phyloP scores from a whole-genome alignment of 2,888 invertebrate genomes.

The Formica aserva region DNA sequence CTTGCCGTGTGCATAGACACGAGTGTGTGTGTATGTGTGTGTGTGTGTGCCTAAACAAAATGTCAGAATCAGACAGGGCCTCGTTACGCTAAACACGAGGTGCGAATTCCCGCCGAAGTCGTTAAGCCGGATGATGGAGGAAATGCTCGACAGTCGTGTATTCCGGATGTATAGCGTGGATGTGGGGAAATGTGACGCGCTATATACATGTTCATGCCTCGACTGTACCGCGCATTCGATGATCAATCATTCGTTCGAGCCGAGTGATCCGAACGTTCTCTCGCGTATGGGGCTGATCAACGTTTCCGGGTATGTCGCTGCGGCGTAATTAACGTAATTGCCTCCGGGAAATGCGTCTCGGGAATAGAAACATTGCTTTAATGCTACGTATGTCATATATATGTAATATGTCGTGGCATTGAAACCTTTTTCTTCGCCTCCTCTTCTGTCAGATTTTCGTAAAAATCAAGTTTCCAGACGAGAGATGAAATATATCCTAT shows the following conservation, averaged over 20 bases:
- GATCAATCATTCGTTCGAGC: constrained; percentile 50
- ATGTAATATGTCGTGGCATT: too few relatives aligned
- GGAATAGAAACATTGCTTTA: constrained; percentile 21
- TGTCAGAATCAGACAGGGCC: constrained; percentile 48
- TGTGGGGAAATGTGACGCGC: constrained; percentile 46
- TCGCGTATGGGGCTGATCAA: constrained; percentile 24
- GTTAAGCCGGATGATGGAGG: constrained; percentile 25
- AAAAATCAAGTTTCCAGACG: constrained; percentile 34
- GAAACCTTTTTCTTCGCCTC: too few relatives aligned
- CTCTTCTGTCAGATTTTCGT: not conserved
- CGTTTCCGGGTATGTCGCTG: constrained; percentile 44
- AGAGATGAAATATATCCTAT: constrained; percentile 6
- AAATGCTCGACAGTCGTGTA: constrained; percentile 21
- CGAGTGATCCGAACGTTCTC: constrained; percentile 36
- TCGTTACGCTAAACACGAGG: constrained; percentile 48
- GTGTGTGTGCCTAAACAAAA: constrained; percentile 21
- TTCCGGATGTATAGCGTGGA: constrained; percentile 35
- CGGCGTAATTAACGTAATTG: constrained; percentile 41
- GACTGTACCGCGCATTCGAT: constrained; percentile 39
- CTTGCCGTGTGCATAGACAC: constrained; percentile 19
- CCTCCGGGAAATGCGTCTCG: constrained; percentile 23
- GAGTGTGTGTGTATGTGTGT: not conserved
- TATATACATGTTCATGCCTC: constrained; percentile 8
- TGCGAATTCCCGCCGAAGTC: constrained; percentile 42
- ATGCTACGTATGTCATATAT: not conserved